phyloP scores from a whole-genome alignment of 2,113 vertebrate genomes.

The Vicugna pacos region DNA sequence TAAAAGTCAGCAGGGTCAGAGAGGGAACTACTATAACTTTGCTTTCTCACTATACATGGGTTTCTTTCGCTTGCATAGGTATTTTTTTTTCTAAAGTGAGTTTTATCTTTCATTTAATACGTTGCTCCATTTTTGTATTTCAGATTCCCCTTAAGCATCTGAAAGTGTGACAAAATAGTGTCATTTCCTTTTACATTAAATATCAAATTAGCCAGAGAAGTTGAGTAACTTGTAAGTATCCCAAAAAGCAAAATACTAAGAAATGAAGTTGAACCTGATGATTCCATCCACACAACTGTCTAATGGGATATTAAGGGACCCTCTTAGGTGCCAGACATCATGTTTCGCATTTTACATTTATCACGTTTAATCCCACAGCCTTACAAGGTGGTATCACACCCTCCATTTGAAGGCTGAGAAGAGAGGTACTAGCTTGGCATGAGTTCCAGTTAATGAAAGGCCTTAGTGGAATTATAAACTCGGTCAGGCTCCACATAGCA shows the following conservation, averaged over 20 bases:
- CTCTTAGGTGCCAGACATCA: neutral
- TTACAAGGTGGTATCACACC: neutral
- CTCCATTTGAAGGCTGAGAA: neutral
- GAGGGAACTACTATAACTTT: neutral
- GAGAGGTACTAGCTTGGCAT: neutral
- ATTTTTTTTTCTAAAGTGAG: neutral
- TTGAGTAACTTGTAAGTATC: conserved; percentile 7
- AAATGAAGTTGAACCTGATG: conserved; percentile 5
- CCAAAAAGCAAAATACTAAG: conserved; percentile 6
- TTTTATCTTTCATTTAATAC: conserved; percentile 34
- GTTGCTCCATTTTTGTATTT: neutral
- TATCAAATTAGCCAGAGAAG: conserved; percentile 16
- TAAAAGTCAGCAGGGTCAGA: neutral
- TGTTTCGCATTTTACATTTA: neutral
- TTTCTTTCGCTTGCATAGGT: neutral
- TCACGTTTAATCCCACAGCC: neutral
- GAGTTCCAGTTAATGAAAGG: neutral
- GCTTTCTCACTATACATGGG: neutral
- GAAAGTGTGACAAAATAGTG: conserved; percentile 28
- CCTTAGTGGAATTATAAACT: neutral
- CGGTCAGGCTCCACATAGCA: neutral
- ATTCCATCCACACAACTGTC: neutral
- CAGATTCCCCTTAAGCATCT: neutral
- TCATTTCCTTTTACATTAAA: conserved; percentile 30
- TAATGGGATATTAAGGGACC: neutral